These are phyloP conservation scores for Globicephala melas DNA, from an alignment of 2,113 vertebrate species.

Conservation along the genomic window DNA sequence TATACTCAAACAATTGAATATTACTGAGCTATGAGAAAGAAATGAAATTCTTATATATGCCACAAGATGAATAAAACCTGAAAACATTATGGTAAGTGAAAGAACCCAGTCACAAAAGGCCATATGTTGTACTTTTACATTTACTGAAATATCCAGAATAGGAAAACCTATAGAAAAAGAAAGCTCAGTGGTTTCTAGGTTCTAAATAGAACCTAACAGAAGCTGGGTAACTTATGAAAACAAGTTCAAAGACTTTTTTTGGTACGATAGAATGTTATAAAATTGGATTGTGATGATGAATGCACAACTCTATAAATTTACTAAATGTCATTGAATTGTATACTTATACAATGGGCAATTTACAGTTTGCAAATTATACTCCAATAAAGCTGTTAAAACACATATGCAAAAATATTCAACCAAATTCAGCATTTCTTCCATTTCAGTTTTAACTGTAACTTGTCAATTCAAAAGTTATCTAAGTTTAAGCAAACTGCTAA, in stretches of 20 bases:
- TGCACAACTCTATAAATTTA: background rate
- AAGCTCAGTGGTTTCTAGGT: background rate
- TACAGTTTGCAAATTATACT: background rate
- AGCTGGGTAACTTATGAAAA: background rate
- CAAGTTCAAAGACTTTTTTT: background rate
- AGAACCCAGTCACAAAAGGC: background rate
- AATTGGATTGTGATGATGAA: background rate
- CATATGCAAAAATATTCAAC: background rate
- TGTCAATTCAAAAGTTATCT: background rate
- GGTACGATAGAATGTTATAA: background rate
- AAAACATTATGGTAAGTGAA: background rate
- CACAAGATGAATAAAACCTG: background rate
- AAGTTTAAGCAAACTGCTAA: constrained; percentile 12
- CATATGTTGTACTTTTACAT: background rate
- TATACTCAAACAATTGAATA: background rate
- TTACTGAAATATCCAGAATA: background rate
- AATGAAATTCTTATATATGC: background rate
- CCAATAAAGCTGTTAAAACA: background rate
- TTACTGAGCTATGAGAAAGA: background rate
- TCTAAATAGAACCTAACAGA: background rate
- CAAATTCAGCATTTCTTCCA: constrained; percentile 2
- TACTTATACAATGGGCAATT: background rate
- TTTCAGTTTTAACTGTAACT: constrained; percentile 65
- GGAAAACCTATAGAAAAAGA: background rate
- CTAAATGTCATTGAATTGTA: background rate